phyloP scores from a whole-genome alignment of 2,888 invertebrate genomes.

The Trichopoda pennipes region DNA sequence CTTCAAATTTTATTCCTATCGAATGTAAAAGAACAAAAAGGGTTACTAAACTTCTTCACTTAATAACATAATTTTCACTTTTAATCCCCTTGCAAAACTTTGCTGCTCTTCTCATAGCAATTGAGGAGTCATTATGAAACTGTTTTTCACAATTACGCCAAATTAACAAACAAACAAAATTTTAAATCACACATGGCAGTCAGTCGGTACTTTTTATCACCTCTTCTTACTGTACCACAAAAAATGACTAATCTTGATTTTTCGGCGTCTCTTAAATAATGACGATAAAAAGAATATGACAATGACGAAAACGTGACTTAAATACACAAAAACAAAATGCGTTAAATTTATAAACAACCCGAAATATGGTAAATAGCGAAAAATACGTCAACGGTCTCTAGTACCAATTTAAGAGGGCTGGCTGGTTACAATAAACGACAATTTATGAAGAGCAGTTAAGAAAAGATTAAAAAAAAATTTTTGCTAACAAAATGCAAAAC shows the following conservation, averaged over 20 bases:
- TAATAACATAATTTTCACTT: no score
- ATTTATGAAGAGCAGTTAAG: conserved; percentile 25
- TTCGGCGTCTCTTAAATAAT: conserved; percentile 18
- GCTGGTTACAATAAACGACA: neutral
- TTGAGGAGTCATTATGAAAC: conserved; percentile 10
- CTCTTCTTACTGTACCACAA: neutral
- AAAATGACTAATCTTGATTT: conserved; percentile 29
- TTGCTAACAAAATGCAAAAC: neutral
- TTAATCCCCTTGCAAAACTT: no score
- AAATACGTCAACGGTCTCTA: conserved; percentile 7
- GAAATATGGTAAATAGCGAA: neutral
- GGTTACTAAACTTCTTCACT: no score
- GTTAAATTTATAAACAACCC: conserved; percentile 16
- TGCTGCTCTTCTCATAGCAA: neutral
- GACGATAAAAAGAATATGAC: conserved; percentile 40
- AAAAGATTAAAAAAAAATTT: conserved; percentile 21
- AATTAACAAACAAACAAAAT: conserved; percentile 29
- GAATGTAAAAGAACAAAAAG: no score
- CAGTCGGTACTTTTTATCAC: neutral
- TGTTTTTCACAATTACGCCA: conserved; percentile 31
- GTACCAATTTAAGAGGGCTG: conserved; percentile 9
- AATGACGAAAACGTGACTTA: conserved; percentile 56
- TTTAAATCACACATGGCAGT: neutral
- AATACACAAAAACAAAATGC: conserved; percentile 35
- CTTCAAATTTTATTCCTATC: no score